phyloP scores from a whole-genome alignment of 2,797 vertebrate genomes.

The Phoebastria nigripes region DNA sequence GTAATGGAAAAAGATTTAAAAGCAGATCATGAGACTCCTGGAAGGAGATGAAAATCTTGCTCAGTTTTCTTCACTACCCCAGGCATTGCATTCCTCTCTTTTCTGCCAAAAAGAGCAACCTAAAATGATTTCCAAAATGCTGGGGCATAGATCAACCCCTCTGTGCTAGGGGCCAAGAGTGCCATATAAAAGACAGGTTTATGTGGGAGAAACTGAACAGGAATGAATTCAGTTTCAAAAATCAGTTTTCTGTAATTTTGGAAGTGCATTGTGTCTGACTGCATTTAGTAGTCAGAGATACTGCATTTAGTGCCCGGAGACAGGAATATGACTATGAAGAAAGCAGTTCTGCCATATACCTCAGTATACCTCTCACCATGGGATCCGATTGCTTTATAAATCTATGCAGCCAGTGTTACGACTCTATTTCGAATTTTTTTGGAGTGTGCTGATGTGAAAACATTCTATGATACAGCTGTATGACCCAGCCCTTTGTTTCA shows the following conservation, averaged over 20 bases:
- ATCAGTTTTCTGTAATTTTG: not conserved
- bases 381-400: not conserved
- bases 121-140: not conserved
- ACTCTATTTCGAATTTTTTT: not conserved
- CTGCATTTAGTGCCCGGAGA: not conserved
- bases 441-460: not conserved
- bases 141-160: not conserved
- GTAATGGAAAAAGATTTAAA: conserved; percentile 30
- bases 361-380: not conserved
- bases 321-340: not conserved
- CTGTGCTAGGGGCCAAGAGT: not conserved
- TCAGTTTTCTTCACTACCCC: not conserved
- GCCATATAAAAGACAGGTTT: not conserved
- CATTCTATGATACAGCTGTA: rapidly evolving
- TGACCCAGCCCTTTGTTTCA: not conserved
- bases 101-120: not conserved
- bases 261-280: not conserved
- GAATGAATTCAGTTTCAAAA: not conserved
- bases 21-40: conserved; percentile 4
- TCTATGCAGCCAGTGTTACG: not conserved
- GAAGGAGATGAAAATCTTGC: not conserved
- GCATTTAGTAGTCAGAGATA: not conserved
- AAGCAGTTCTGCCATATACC: not conserved
- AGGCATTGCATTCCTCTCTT: not conserved
- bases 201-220: not conserved